Base-by-base conservation (phyloP, 2,113 vertebrate genomes). In the Myodes glareolus region DNA sequence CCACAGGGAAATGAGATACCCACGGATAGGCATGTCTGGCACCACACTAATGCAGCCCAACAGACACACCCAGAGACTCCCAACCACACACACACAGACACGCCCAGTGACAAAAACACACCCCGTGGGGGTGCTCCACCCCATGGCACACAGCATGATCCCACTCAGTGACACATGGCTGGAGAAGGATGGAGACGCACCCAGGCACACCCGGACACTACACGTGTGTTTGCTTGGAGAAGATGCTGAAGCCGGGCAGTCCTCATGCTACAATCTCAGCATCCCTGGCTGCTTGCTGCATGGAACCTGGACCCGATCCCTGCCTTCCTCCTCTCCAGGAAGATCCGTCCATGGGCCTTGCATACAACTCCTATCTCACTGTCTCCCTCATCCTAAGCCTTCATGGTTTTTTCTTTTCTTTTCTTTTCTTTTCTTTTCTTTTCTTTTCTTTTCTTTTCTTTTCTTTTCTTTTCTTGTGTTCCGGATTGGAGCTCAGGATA, bases 21-120 rank as follows among this genome's bases (percentile, higher is more conserved):
- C 65, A 14, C 10, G 8, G 87, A 94, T 16, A 92, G 94, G 81
- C 94, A 21, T 7, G 87, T 45, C 96, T 97, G 96, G 96, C 92
- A 31, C 21, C 45, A 81, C 92, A 73, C 88, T 70, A 84, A 75
- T 10, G 27, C 84, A 92, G 13, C 85, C 97, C 96, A 95, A 80
- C 2, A 36, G 92, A 78, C 96, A 97, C 96, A 92, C 97, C 96
- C 94, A 21, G 96, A 81, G 80, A 96, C 94, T 96, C 82, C 90
- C 87, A 90, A 88, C 92, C 94, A 96, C 96, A 94, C 92, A 0
- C 96, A 82, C 80, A 42, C 52, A 84, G 93, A 97, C 96, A 94
- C 90, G 0, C 96, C 96, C 63, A 12, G 94, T 73, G 95, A 95
- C 95, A 96, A 50, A 90, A 84, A 88, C 97, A 91, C 94, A 95